phyloP scores from a whole-genome alignment of 2,797 vertebrate genomes.

The Cossypha polioptera region DNA sequence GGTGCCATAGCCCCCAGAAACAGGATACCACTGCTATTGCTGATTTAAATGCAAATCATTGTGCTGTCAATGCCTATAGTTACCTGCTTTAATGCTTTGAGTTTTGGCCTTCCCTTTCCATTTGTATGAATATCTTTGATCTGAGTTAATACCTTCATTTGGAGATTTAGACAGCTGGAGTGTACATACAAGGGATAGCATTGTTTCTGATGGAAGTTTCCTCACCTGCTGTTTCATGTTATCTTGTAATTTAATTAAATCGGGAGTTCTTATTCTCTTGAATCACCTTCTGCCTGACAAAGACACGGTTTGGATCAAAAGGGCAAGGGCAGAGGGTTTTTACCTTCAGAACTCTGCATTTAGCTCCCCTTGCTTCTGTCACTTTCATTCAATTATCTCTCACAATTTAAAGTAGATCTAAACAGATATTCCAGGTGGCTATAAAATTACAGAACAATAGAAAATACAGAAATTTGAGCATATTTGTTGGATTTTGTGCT shows the following conservation, averaged over 20 bases:
- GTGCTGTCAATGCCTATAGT: slow-evolving; percentile 14
- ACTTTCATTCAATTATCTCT: neutral
- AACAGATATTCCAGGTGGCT: neutral
- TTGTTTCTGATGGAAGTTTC: slow-evolving; percentile 47
- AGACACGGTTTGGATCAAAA: slow-evolving; percentile 5
- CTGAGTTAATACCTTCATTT: slow-evolving; percentile 39
- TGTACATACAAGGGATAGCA: slow-evolving; percentile 15
- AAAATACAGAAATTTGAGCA: neutral
- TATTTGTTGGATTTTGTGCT: neutral
- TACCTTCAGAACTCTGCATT: neutral
- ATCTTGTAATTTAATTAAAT: slow-evolving; percentile 6
- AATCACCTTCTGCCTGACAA: slow-evolving; percentile 14
- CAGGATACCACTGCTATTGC: neutral
- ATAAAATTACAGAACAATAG: neutral
- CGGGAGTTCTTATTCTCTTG: neutral
- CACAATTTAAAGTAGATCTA: neutral
- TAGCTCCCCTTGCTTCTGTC: neutral
- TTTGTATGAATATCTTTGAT: slow-evolving; percentile 49
- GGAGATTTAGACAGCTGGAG: slow-evolving; percentile 32
- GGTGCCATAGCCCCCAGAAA: neutral
- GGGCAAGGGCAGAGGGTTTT: neutral
- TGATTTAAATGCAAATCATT: slow-evolving; percentile 1
- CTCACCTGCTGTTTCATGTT: slow-evolving; percentile 24
- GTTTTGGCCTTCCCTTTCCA: slow-evolving; percentile 4
- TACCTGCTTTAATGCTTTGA: slow-evolving; percentile 2